Conservation (phyloP, 2,797 vertebrate species). For the Hemitrygon akajei region DNA sequence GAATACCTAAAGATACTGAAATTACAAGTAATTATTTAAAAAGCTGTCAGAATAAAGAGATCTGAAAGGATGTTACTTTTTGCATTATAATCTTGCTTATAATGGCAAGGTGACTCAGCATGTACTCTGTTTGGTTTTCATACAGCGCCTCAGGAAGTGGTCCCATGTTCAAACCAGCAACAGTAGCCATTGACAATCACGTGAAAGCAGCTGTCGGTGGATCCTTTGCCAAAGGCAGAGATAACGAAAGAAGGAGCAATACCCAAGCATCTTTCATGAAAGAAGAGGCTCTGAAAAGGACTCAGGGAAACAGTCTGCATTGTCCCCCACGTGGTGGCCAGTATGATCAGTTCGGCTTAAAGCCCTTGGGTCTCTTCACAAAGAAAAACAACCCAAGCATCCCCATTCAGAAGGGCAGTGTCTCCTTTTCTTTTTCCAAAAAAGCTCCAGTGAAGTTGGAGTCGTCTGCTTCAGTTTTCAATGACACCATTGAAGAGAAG, state of each 20-base stretch:
- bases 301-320: slow-evolving; percentile 7
- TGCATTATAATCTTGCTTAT: background rate
- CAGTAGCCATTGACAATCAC: slow-evolving; percentile 57
- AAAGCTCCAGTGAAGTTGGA: slow-evolving; percentile 81
- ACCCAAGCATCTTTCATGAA: background rate
- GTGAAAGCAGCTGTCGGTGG: slow-evolving; percentile 47
- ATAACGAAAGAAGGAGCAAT: background rate
- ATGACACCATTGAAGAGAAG: slow-evolving; percentile 79
- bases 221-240: background rate
- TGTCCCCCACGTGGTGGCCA: background rate
- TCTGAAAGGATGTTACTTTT: background rate
- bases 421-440: slow-evolving; percentile 94
- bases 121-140: slow-evolving; percentile 38
- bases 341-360: background rate
- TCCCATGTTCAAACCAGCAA: slow-evolving; percentile 62
- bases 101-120: background rate
- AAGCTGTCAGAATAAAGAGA: background rate
- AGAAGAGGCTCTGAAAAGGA: slow-evolving; percentile 3
- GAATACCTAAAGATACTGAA: background rate
- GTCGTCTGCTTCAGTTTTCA: slow-evolving; percentile 91
- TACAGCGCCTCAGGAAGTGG: slow-evolving; percentile 67
- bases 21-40: background rate
- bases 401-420: slow-evolving; percentile 65
- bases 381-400: slow-evolving; percentile 41
- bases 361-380: slow-evolving; percentile 25